Percentiles rank a stretch among this genome's conserved stretches.
Conservation (phyloP, 1,140 invertebrate species). For the Venustaconcha ellipsiformis region DNA sequence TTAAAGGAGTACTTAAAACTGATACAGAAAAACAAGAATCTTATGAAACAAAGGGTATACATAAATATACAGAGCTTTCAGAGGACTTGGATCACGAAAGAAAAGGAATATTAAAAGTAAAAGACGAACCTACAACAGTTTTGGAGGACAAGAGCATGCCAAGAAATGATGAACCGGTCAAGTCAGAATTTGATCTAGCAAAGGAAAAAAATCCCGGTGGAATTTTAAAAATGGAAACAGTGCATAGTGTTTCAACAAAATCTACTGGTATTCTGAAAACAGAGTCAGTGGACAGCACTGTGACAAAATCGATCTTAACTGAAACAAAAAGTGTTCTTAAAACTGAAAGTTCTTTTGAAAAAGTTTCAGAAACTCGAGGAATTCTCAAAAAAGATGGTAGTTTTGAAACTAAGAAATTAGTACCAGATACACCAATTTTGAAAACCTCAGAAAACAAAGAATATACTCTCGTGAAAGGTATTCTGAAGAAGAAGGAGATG, state of each 20-base stretch:
- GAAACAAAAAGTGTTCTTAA: no score
- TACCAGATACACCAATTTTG: slow-evolving; percentile 73
- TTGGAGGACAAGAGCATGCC: background rate
- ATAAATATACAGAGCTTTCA: no score
- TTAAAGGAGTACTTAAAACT: no score
- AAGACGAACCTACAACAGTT: no score
- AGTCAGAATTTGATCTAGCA: slow-evolving; percentile 24
- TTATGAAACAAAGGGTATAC: no score
- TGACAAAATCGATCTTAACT: no score
- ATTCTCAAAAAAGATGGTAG: slow-evolving; percentile 55
- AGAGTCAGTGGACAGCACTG: no score
- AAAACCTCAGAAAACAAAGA: slow-evolving; percentile 42
- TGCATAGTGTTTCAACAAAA: no score
- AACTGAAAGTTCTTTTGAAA: slow-evolving; percentile 30
- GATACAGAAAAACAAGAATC: no score
- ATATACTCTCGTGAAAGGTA: slow-evolving; percentile 3
- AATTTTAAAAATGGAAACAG: slow-evolving; percentile 43
- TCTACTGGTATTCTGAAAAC: no score
- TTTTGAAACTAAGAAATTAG: slow-evolving; percentile 61
- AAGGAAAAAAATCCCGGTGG: slow-evolving; percentile 12
- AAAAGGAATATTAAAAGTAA: no score
- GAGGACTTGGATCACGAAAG: no score
- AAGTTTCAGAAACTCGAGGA: slow-evolving; percentile 35
- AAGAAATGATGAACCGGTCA: slow-evolving; percentile 6
- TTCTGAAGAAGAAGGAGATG: slow-evolving; percentile 1